Evolutionary conservation across 1,140 invertebrate species (phyloP), one percentile per base, ranked within the genome.

Genomic region (Lerema accius): DNA sequence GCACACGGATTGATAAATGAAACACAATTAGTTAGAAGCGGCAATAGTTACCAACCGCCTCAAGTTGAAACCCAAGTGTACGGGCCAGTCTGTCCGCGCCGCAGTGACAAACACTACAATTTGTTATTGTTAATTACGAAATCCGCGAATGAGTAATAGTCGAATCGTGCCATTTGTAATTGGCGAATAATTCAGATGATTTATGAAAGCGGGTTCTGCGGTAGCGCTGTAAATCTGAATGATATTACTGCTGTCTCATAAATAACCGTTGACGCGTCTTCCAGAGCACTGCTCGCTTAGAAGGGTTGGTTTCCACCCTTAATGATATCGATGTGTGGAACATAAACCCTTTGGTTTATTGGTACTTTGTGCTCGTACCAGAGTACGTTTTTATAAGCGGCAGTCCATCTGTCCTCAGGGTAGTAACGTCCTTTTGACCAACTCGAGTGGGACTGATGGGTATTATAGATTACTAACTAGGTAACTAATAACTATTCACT

Each of bases 121-220:
- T 80, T 82, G 75, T 82, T 82, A 82, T 79, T 80, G 76, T 84
- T 84, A 82, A 84, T 80, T 73, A 80, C 71, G 77, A 84, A 58
- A 84, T 82, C 78, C 78, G 16, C 64, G 58, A 69, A 73, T 82
- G 82, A 84, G 61, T 80, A 78, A 84, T 81, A 76, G 76, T 72
- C 63, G 69, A 71, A 73, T 63, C 70, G 71, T 75, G 78, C 76
- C 70, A 67, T 72, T 75, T 73, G 71, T 80, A 84, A 80, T 80
- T 77, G 75, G 73, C 65, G 61, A 80, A 84, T 80, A 80, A 84
- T 82, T 76, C 71, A 75, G 66, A 84, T 84, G 81, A 84, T 82
- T 82, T 80, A 84, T 77, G 63, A 58, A 50, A 58, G 59, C 40
- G 53, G 45, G 62, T 28, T 45, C 53, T 35, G 15, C 26, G 49